Evolutionary conservation across 1,140 invertebrate genomes (phyloP).

Genomic region (Caenorhabditis latens): DNA sequence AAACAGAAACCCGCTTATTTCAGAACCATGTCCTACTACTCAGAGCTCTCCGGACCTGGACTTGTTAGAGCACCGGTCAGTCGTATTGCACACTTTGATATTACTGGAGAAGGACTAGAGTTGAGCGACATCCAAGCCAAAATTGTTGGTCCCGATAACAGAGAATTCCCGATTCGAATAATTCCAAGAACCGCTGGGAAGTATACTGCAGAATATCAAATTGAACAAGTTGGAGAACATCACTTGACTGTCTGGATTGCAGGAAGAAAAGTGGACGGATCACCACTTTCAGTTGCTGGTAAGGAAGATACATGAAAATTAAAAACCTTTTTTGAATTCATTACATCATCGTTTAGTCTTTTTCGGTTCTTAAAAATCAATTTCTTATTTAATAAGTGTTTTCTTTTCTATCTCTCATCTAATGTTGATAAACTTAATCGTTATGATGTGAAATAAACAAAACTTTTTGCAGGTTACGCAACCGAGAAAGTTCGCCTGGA

Average conservation of each 20-base stretch:
- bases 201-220: slow-evolving; percentile 66
- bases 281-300: slow-evolving; percentile 68
- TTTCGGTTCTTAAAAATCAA: too few relatives aligned
- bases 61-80: slow-evolving; percentile 89
- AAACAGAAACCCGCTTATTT: background rate
- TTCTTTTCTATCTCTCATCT: background rate
- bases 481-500: slow-evolving; percentile 69
- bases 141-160: slow-evolving; percentile 63
- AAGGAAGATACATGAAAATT: background rate
- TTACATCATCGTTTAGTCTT: background rate
- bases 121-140: slow-evolving; percentile 69
- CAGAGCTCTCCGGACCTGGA: slow-evolving; percentile 85
- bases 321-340: background rate
- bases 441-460: background rate
- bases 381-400: background rate
- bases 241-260: slow-evolving; percentile 88
- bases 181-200: slow-evolving; percentile 61
- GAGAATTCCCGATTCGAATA: slow-evolving; percentile 60
- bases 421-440: background rate
- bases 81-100: slow-evolving; percentile 87
- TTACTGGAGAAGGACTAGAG: slow-evolving; percentile 78
- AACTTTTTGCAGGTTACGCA: slow-evolving; percentile 69
- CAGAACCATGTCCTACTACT: slow-evolving; percentile 67
- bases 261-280: slow-evolving; percentile 91
- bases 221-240: slow-evolving; percentile 85